Conservation (phyloP, 2,113 vertebrate species). For the Choloepus hoffmanni region DNA sequence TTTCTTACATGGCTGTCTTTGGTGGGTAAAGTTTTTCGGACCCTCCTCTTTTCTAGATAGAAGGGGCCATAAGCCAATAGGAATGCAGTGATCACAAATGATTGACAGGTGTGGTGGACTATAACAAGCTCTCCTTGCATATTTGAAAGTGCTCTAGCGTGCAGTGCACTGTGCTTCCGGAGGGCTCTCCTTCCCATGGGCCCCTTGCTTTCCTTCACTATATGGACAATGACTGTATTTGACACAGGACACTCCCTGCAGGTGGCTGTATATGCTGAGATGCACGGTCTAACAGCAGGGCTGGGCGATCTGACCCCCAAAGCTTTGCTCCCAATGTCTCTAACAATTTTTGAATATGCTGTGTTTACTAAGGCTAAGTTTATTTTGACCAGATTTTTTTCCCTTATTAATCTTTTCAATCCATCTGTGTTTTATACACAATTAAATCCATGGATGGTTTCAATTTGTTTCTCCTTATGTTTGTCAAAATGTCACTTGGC, state of each 20-base stretch:
- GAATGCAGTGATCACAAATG: not conserved
- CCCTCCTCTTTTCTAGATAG: not conserved
- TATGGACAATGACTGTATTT: rapidly evolving
- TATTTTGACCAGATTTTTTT: conserved; percentile 15
- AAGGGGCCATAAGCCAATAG: not conserved
- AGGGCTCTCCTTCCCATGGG: rapidly evolving
- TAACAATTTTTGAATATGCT: not conserved
- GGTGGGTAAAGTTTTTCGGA: not conserved
- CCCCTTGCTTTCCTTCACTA: not conserved
- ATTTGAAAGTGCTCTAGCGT: rapidly evolving
- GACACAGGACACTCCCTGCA: rapidly evolving
- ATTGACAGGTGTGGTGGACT: not conserved
- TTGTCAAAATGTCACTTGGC: not conserved
- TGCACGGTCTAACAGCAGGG: not conserved
- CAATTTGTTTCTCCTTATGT: conserved; percentile 15
- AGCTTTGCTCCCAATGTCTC: not conserved
- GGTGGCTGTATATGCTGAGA: not conserved
- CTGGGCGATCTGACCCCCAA: not conserved
- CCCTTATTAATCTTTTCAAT: conserved; percentile 43
- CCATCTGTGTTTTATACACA: conserved; percentile 56
- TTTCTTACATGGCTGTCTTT: not conserved
- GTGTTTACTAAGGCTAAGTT: not conserved
- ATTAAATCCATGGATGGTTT: not conserved
- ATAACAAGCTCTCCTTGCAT: not conserved
- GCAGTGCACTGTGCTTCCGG: not conserved